Evolutionary conservation across 2,888 invertebrate genomes (phyloP), one percentile per base, ranked within the genome.

Genomic region (Athrips mouffetella): DNA sequence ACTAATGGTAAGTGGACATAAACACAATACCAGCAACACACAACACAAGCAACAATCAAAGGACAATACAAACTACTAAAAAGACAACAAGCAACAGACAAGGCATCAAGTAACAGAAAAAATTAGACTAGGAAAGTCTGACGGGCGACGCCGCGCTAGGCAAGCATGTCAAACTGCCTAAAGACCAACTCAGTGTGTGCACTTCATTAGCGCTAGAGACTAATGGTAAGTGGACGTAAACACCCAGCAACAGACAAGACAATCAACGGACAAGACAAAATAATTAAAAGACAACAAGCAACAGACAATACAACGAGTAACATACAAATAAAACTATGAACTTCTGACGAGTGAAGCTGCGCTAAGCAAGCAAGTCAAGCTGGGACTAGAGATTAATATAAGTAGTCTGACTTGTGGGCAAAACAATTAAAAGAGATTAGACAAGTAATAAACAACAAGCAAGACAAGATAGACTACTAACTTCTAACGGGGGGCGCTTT

Each of bases 141-240:
- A 89, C 84, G 20, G 96, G 96, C 0, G 95, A 96, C 75, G 74
- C 84, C 0, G 93, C 91, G 35, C 84, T 96, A 5, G 86, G 93
- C 53, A 91, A 92, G 52, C 94, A 95, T 74, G 92, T 95, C 16
- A 92, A 91, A 50, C 80, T 94, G 53, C 93, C 96, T 0, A 96
- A 95, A 70, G 91, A 91, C 50, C 91, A 91, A 51, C 81, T 96
- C 20, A 95, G 95, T 13, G 90, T 94, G 39, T 97, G 97, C 69
- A 91, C 93, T 1, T 93, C 95, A 0, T 84, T 97, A 15, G 94
- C 96, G 0, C 74, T 96, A 59, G 96, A 96, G 75, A 95, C 95
- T 2, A 95, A 96, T 64, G 97, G 95, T 91, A 87, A 76, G 74
- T 57, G 30, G 15, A 3, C 16, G 23, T 37, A 6, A 25, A 25